These are phyloP conservation scores for Procapra przewalskii DNA, from an alignment of 2,113 vertebrate genomes.

Conservation along the genomic window DNA sequence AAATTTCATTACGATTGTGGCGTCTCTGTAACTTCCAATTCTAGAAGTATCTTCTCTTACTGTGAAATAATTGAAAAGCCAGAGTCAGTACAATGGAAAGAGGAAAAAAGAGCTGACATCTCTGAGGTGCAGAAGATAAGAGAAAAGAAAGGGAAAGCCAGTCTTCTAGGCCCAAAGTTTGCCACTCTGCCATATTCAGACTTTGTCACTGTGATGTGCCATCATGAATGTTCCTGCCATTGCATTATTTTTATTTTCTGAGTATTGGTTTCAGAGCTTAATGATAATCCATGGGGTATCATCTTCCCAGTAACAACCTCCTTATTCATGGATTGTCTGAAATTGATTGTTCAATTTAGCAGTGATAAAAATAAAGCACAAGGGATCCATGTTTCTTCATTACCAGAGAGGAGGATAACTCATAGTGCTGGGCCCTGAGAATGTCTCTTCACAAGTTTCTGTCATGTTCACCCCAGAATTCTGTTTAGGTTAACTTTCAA, in stretches of 20 bases:
- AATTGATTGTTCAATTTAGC: neutral
- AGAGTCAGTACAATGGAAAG: neutral
- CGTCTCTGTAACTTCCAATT: neutral
- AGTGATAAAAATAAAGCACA: slow-evolving; percentile 29
- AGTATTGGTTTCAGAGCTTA: neutral
- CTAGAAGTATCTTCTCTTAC: neutral
- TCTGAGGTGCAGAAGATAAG: neutral
- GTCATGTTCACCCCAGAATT: neutral
- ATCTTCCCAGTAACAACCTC: slow-evolving; percentile 24
- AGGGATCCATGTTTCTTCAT: neutral
- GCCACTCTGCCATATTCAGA: neutral
- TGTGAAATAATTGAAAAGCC: neutral
- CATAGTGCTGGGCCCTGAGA: neutral
- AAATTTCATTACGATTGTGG: neutral
- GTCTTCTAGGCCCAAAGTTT: neutral
- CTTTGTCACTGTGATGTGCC: fast-evolving
- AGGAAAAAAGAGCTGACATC: neutral
- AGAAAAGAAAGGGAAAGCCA: too few relatives aligned
- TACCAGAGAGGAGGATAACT: neutral
- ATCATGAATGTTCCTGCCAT: neutral
- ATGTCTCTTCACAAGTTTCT: neutral
- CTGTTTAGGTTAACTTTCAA: neutral
- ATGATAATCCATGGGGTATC: neutral
- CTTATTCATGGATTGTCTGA: slow-evolving; percentile 2
- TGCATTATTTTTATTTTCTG: neutral